phyloP scores from a whole-genome alignment of 2,797 vertebrate species.

The Synaphobranchus kaupii region DNA sequence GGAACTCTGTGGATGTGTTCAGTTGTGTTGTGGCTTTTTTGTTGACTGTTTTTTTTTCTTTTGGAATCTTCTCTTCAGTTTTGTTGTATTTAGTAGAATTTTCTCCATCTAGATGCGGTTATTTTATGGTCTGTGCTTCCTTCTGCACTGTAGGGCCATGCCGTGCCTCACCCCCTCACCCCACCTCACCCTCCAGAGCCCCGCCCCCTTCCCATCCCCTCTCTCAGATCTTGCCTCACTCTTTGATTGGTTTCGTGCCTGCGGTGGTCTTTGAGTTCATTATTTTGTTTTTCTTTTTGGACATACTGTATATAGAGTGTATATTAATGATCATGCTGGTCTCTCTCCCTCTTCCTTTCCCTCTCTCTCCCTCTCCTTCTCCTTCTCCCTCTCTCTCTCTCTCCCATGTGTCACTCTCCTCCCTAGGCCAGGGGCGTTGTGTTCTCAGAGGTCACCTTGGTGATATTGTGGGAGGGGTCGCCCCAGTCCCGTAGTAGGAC shows the following conservation, averaged over 20 bases:
- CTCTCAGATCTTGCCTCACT: conserved; percentile 23
- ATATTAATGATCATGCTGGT: conserved; percentile 24
- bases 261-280: conserved; percentile 50
- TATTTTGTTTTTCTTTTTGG: neutral
- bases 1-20: conserved; percentile 16
- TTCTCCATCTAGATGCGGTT: conserved; percentile 50
- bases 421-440: conserved; percentile 51
- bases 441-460: conserved; percentile 38
- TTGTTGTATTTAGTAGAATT: conserved; percentile 4
- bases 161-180: conserved; percentile 30
- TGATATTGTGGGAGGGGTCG: neutral
- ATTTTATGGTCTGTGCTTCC: conserved; percentile 46
- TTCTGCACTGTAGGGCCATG: conserved; percentile 40
- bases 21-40: neutral
- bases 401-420: conserved; percentile 43
- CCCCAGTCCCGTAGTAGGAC: neutral
- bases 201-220: neutral
- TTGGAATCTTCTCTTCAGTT: conserved; percentile 27
- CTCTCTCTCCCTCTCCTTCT: conserved; percentile 7
- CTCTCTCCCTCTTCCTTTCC: neutral
- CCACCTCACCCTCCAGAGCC: conserved; percentile 2
- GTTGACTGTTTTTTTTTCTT: conserved; percentile 31
- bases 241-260: conserved; percentile 40
- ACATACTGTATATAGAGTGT: conserved; percentile 26
- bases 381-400: neutral